Evolutionary conservation across 1,140 invertebrate species (phyloP).

Genomic region (Ephestia elutella): DNA sequence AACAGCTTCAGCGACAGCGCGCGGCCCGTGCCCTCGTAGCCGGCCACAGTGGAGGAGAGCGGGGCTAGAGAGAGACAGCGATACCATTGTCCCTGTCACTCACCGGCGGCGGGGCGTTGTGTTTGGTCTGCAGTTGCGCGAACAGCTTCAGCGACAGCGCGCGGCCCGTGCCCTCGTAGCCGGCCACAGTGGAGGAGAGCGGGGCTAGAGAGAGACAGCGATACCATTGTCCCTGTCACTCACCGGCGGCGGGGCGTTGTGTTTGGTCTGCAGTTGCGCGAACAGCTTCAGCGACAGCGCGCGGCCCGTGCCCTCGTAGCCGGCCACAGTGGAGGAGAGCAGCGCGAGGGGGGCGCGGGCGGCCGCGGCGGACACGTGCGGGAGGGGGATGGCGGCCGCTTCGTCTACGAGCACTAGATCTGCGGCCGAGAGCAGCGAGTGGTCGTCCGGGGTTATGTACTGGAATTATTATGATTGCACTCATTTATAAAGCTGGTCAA

Average conservation of each 20-base stretch:
- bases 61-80: too few species aligned
- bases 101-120: conserved; percentile 74
- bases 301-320: conserved; percentile 98
- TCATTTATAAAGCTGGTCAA: too few species aligned
- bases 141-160: conserved; percentile 97
- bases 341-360: conserved; percentile 96
- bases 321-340: conserved; percentile 97
- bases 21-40: conserved; percentile 98
- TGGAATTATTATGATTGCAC: conserved; percentile 48
- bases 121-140: conserved; percentile 84
- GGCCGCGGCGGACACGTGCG: conserved; percentile 93
- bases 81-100: conserved; percentile 15
- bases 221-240: conserved; percentile 15
- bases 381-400: conserved; percentile 98
- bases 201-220: too few species aligned
- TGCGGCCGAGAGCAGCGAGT: conserved; percentile 91
- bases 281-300: conserved; percentile 97
- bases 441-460: conserved; percentile 96
- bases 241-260: conserved; percentile 74
- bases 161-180: conserved; percentile 98
- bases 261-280: conserved; percentile 84
- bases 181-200: conserved; percentile 98
- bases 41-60: conserved; percentile 98
- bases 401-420: conserved; percentile 98
- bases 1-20: conserved; percentile 97